Base-by-base conservation (phyloP, 2,888 invertebrate genomes). In the Nomada ruficornis region DNA sequence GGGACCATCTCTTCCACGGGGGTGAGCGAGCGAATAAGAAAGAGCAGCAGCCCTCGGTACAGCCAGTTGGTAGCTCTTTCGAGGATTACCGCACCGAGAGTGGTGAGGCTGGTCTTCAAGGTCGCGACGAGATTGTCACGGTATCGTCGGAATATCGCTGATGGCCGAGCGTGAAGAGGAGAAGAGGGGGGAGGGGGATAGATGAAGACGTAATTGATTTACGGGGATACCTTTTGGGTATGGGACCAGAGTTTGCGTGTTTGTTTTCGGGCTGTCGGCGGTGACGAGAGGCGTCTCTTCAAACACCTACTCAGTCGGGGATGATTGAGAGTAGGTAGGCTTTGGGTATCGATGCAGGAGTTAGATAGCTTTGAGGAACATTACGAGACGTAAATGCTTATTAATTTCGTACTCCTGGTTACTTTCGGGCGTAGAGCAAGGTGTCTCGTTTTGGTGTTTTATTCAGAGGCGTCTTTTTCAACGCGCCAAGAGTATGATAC, bases 1-100 rank as follows among this genome's bases (percentile, higher is more conserved):
- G 29, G 62, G 59, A 26, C n/a, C 71, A 9, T 54, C 63, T 77
- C 63, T 77, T 55, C 63, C 5, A 29, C 52, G 54, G 72, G 75
- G 80, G 50, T 36, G 63, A 67, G 13, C 15, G 18, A 44, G 52
- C 13, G 42, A 55, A 15, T 10, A 29, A 23, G 52, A 68, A 23
- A 23, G 64, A 64, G 13, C 63, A 42, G 29, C 44, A 47, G 26
- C 72, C 71, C 59, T 73, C 47, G 47, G 20, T 52, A 5, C 74
- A 47, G 68, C 77, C 84, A 83, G 63, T 83, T 86, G 82, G 84
- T 88, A 86, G 86, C 82, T 42, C 60, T 64, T 47, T 73, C 68
- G 77, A 80, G 80, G 72, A 82, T 73, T 57, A 87, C 76, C 82
- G 78, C 82, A 82, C 63, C 59, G 44, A 65, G 64, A 26, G 60